These are phyloP conservation scores for Lithobates pipiens DNA, from an alignment of 2,797 vertebrate species.

Conservation along the genomic window DNA sequence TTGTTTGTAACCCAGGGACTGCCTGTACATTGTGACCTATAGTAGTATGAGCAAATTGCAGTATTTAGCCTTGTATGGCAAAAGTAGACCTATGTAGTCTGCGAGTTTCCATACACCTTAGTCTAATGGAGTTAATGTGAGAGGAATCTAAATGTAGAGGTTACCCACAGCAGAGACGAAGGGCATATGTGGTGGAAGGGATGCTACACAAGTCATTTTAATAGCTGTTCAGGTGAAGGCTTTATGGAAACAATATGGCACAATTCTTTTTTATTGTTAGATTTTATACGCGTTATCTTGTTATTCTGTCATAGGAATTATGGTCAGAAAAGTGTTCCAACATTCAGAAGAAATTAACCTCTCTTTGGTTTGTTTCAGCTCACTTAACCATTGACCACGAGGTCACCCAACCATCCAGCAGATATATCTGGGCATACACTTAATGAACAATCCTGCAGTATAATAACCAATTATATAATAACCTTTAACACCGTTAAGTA, in stretches of 20 bases:
- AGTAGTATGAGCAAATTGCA: not conserved
- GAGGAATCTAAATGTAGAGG: slow-evolving; percentile 44
- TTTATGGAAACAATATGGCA: slow-evolving; percentile 63
- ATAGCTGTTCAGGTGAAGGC: slow-evolving; percentile 61
- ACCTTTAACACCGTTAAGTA: slow-evolving; percentile 30
- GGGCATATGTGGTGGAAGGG: slow-evolving; percentile 53
- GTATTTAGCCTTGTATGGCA: not conserved
- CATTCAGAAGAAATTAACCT: slow-evolving; percentile 60
- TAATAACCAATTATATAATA: slow-evolving; percentile 40
- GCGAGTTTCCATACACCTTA: slow-evolving; percentile 20
- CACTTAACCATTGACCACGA: slow-evolving; percentile 54
- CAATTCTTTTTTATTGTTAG: slow-evolving; percentile 62
- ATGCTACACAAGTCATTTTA: slow-evolving; percentile 63
- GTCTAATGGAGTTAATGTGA: slow-evolving; percentile 17
- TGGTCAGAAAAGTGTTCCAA: slow-evolving; percentile 54
- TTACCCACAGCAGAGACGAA: slow-evolving; percentile 58
- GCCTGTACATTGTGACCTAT: not conserved
- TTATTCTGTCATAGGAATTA: slow-evolving; percentile 63
- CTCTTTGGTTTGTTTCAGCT: slow-evolving; percentile 54
- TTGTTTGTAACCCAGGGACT: too few relatives aligned
- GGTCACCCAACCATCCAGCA: slow-evolving; percentile 17
- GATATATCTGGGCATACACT: slow-evolving; percentile 33
- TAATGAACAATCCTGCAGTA: slow-evolving; percentile 33
- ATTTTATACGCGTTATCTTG: slow-evolving; percentile 62
- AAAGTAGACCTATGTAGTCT: not conserved